These are phyloP conservation scores for Chrysemys picta DNA, from an alignment of 2,113 vertebrate species.

Conservation along the genomic window DNA sequence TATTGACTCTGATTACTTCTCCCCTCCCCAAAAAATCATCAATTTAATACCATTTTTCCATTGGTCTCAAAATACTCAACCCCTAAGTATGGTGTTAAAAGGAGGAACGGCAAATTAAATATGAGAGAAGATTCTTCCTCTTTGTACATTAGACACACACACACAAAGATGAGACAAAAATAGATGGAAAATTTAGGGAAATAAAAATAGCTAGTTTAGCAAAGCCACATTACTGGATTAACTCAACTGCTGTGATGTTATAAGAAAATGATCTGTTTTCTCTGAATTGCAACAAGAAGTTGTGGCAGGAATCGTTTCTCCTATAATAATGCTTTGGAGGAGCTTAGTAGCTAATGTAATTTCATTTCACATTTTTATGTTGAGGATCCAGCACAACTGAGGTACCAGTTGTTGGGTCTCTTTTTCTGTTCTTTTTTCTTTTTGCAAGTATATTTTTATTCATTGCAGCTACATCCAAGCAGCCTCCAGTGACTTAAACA, in stretches of 20 bases:
- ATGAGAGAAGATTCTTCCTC: slow-evolving; percentile 15
- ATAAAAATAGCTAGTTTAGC: slow-evolving; percentile 56
- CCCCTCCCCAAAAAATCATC: neutral
- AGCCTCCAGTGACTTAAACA: neutral
- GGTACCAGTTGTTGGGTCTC: neutral
- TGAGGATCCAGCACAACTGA: neutral
- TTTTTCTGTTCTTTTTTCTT: neutral
- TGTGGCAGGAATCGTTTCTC: neutral
- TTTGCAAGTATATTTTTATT: neutral
- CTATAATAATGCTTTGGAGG: neutral
- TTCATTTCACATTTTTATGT: slow-evolving; percentile 7
- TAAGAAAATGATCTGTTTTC: slow-evolving; percentile 44
- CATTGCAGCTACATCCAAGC: neutral
- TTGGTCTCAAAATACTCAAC: neutral
- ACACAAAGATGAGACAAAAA: slow-evolving; percentile 9
- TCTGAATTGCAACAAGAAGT: neutral
- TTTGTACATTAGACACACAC: neutral
- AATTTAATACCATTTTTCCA: neutral
- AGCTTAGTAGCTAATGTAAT: slow-evolving; percentile 7
- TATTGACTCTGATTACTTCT: neutral
- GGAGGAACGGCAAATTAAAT: slow-evolving; percentile 5
- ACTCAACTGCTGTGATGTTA: neutral
- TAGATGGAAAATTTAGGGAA: slow-evolving; percentile 47
- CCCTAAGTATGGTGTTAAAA: neutral
- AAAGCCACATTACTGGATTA: slow-evolving; percentile 63